Conservation (phyloP, 2,888 invertebrate genomes). For the Adelognathus sp. region DNA sequence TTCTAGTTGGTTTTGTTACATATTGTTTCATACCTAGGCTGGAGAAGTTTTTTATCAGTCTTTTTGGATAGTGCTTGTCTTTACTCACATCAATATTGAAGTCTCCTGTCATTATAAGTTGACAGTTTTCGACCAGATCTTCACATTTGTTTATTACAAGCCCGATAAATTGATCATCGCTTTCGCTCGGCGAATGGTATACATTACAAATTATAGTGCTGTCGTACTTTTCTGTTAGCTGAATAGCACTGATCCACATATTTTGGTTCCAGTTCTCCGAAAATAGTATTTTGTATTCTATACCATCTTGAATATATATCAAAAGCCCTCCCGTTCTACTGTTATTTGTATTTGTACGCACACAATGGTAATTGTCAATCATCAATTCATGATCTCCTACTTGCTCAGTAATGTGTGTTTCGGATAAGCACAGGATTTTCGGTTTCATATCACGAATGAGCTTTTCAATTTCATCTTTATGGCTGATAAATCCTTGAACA, state of each 20-base stretch:
- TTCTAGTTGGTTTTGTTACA: conserved; percentile 26
- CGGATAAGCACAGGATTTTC: conserved; percentile 36
- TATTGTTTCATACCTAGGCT: conserved; percentile 43
- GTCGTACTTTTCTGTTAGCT: conserved; percentile 30
- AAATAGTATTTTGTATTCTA: conserved; percentile 17
- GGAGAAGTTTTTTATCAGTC: conserved; percentile 11
- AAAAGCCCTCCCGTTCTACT: conserved; percentile 47
- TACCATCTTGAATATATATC: conserved; percentile 28
- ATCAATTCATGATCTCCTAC: conserved; percentile 36
- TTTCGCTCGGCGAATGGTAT: conserved; percentile 46
- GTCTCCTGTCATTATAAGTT: conserved; percentile 23
- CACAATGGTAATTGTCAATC: conserved; percentile 28
- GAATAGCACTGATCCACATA: conserved; percentile 14
- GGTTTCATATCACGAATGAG: conserved; percentile 28
- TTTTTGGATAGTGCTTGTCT: conserved; percentile 27
- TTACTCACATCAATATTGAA: conserved; percentile 39
- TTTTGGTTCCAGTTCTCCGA: background rate
- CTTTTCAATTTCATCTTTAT: conserved; percentile 56
- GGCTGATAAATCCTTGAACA: conserved; percentile 32
- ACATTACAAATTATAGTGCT: conserved; percentile 19
- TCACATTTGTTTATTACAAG: background rate
- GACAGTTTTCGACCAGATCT: background rate
- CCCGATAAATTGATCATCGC: conserved; percentile 35
- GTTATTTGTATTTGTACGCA: conserved; percentile 36
- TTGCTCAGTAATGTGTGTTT: conserved; percentile 42